Percentiles rank a stretch among this genome's conserved stretches.
These are phyloP conservation scores for Urocitellus parryii DNA, from an alignment of 2,113 vertebrate genomes.

Conservation along the genomic window DNA sequence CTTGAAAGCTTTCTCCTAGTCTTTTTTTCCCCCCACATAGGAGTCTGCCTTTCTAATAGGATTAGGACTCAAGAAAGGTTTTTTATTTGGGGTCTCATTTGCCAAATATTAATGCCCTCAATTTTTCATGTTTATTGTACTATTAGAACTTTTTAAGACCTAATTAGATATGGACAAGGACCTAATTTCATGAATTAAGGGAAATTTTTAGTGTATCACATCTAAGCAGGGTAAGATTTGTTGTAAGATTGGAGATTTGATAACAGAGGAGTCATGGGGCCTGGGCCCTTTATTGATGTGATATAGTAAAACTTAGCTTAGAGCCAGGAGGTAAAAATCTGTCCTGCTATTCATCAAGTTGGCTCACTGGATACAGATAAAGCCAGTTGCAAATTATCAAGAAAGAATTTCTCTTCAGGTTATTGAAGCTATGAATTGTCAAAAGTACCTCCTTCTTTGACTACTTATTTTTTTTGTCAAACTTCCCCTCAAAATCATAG, in stretches of 20 bases:
- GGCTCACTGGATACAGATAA: background rate
- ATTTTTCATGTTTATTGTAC: conserved; percentile 31
- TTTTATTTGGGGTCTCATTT: conserved; percentile 35
- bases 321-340: background rate
- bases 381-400: background rate
- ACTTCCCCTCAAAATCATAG: background rate
- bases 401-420: background rate
- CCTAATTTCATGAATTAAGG: conserved; percentile 6
- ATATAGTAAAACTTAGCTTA: conserved; percentile 6
- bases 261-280: background rate
- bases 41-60: background rate
- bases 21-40: background rate
- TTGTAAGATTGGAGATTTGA: background rate
- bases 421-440: background rate
- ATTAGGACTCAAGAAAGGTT: conserved; percentile 35
- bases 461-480: background rate
- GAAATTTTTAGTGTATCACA: background rate
- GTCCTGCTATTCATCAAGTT: background rate
- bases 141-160: conserved; percentile 13
- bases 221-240: background rate
- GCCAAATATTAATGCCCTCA: background rate
- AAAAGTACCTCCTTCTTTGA: background rate
- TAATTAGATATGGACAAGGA: conserved; percentile 14
- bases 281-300: background rate
- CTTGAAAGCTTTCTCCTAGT: background rate